These are phyloP conservation scores for Ganaspis sp. DNA, from an alignment of 1,140 invertebrate species.

Conservation along the genomic window DNA sequence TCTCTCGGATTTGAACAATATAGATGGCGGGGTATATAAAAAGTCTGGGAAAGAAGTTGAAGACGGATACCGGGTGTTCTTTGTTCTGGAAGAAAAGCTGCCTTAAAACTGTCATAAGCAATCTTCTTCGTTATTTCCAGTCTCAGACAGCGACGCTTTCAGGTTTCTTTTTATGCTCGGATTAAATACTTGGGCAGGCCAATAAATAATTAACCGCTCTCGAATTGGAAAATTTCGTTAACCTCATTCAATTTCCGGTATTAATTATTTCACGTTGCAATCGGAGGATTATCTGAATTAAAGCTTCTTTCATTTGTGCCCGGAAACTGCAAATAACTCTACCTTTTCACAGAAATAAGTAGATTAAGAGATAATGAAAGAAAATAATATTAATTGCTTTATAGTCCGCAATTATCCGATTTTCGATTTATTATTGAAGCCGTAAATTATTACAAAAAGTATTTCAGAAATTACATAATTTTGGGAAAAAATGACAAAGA, in stretches of 20 bases:
- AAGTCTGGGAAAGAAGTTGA: neutral
- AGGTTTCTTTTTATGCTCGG: conserved; percentile 1
- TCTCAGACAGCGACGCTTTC: neutral
- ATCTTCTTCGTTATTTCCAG: conserved; percentile 23
- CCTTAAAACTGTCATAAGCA: conserved; percentile 29
- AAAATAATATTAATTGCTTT: neutral
- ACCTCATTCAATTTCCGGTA: conserved; percentile 19
- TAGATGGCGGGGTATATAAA: neutral
- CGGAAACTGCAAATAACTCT: conserved; percentile 6
- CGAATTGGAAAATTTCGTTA: conserved; percentile 15
- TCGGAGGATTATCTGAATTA: conserved; percentile 5
- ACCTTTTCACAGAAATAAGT: neutral
- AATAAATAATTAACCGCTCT: neutral
- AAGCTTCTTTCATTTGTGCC: conserved; percentile 1
- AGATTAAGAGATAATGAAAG: conserved; percentile 4
- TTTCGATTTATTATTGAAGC: no score
- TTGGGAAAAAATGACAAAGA: no score
- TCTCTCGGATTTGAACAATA: neutral
- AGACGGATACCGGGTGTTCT: neutral
- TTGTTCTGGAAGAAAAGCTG: conserved; percentile 17
- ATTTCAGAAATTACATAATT: no score
- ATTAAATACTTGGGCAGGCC: conserved; percentile 12
- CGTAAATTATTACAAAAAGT: no score
- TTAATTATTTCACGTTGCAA: conserved; percentile 11
- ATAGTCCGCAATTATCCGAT: neutral